Conservation (phyloP, 2,797 vertebrate genomes). For the Vultur gryphus region DNA sequence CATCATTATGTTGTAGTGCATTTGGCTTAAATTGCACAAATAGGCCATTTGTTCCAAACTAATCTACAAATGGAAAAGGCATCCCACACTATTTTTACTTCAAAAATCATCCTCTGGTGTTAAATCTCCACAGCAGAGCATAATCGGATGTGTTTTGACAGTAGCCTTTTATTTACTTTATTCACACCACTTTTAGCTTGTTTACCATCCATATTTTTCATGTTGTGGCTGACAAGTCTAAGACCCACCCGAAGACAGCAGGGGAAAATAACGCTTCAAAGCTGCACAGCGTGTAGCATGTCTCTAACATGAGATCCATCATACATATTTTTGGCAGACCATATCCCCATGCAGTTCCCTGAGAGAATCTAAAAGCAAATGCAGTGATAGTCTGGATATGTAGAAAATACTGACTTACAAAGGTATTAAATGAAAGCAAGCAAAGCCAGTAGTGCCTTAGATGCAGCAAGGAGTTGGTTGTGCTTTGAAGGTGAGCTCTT, state of each 20-base stretch:
- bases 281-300: not conserved
- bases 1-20: not conserved
- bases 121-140: conserved; percentile 27
- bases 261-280: conserved; percentile 32
- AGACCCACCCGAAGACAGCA: conserved; percentile 42
- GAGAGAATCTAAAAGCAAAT: not conserved
- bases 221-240: conserved; percentile 44
- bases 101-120: conserved; percentile 14
- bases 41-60: conserved; percentile 35
- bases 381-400: not conserved
- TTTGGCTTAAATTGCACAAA: conserved; percentile 51
- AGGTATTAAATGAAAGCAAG: not conserved
- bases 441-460: not conserved
- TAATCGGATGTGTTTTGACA: conserved; percentile 30
- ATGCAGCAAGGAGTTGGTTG: not conserved
- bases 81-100: conserved; percentile 21
- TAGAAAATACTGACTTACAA: not conserved
- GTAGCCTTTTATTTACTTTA: conserved; percentile 55
- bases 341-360: not conserved
- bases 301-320: conserved; percentile 36
- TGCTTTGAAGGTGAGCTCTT: not conserved
- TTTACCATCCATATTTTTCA: conserved; percentile 41
- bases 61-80: conserved; percentile 9
- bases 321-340: conserved; percentile 29
- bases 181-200: conserved; percentile 38